Conservation (phyloP, 2,113 vertebrate species). For the Poeciliopsis occidentalis region DNA sequence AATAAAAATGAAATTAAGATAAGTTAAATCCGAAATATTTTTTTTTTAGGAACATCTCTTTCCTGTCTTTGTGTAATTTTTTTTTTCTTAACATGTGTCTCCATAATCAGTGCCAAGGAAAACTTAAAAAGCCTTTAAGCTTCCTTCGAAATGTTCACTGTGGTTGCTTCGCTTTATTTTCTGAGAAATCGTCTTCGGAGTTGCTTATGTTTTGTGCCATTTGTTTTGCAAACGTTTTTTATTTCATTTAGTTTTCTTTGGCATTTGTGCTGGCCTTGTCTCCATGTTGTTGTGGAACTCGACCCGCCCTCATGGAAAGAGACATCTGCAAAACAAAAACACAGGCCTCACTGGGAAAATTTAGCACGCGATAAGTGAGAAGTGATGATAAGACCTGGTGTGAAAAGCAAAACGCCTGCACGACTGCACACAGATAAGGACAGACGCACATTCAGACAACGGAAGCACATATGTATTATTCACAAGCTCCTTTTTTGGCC, state of each 20-base stretch:
- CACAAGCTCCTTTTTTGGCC: background rate
- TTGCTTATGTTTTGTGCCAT: conserved; percentile 2
- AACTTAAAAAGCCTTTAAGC: no score
- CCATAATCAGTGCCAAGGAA: background rate
- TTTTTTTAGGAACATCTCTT: no score
- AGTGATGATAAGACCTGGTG: conserved; percentile 46
- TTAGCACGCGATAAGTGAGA: conserved; percentile 31
- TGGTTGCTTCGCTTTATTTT: conserved; percentile 5
- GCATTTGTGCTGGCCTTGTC: conserved; percentile 22
- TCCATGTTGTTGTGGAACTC: conserved; percentile 41
- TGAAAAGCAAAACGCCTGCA: conserved; percentile 24
- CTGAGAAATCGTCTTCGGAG: conserved; percentile 27
- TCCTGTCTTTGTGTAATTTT: no score
- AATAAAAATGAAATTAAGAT: no score
- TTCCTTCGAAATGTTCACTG: no score
- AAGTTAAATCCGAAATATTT: no score
- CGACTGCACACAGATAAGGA: background rate
- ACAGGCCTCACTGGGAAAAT: conserved; percentile 24
- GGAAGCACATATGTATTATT: background rate
- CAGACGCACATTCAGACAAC: background rate
- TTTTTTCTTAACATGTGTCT: background rate
- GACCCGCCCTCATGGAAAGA: conserved; percentile 46
- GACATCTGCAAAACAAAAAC: conserved; percentile 43
- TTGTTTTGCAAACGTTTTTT: background rate
- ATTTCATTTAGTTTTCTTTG: conserved; percentile 7